Evolutionary conservation across 2,797 vertebrate genomes (phyloP).

Genomic region (Chaetophractus vellerosus): DNA sequence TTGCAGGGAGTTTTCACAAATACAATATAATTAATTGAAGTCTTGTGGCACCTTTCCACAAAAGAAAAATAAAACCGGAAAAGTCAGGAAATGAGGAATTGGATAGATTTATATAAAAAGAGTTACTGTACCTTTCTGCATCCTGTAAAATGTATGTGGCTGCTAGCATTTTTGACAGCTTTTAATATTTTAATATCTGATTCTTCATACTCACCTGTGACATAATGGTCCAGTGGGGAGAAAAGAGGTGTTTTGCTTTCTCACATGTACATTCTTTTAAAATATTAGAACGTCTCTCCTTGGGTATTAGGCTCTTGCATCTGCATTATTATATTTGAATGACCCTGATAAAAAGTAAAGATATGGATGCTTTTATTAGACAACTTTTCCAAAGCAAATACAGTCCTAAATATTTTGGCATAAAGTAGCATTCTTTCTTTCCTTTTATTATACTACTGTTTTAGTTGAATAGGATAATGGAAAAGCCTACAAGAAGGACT

Average conservation of each 20-base stretch:
- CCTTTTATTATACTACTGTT: background rate
- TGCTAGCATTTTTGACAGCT: background rate
- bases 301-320: background rate
- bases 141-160: background rate
- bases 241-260: background rate
- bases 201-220: background rate
- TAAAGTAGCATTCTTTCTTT: background rate
- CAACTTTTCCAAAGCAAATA: background rate
- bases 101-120: background rate
- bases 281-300: background rate
- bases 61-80: constrained; percentile 10
- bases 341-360: constrained; percentile 2
- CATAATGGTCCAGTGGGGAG: background rate
- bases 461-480: background rate
- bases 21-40: background rate
- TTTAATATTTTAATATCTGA: background rate
- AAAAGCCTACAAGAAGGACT: background rate
- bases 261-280: background rate
- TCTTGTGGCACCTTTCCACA: background rate
- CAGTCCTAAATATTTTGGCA: background rate
- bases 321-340: background rate
- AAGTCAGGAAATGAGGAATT: background rate
- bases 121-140: background rate
- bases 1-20: background rate
- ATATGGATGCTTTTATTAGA: background rate